Evolutionary conservation across 2,888 invertebrate genomes (phyloP).

Genomic region (Melanotus villosus): DNA sequence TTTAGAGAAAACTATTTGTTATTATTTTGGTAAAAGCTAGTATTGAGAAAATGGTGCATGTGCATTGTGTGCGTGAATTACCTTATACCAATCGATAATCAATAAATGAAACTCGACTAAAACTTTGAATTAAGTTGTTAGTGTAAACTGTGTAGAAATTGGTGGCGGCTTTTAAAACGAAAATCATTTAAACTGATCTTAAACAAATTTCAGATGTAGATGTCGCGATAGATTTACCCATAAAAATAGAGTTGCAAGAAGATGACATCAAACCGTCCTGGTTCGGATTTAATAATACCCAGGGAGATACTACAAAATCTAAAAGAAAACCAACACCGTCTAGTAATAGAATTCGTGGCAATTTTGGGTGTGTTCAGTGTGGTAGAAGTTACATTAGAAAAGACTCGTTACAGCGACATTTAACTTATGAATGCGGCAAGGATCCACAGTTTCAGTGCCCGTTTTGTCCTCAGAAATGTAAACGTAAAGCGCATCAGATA

Average conservation of each 20-base stretch:
- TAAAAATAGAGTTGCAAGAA: conserved; percentile 62
- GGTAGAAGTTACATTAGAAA: conserved; percentile 17
- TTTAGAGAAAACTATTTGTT: too few relatives aligned
- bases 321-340: conserved; percentile 61
- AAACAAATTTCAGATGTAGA: conserved; percentile 34
- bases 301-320: conserved; percentile 6
- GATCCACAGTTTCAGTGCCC: conserved; percentile 76
- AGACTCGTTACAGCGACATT: conserved; percentile 53
- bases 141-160: neutral
- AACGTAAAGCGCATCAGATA: conserved; percentile 56
- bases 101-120: too few relatives aligned
- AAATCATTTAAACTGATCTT: neutral
- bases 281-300: conserved; percentile 34
- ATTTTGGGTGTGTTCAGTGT: conserved; percentile 57
- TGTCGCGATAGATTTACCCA: conserved; percentile 54
- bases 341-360: conserved; percentile 68
- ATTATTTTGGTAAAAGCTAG: too few relatives aligned
- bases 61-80: too few relatives aligned
- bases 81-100: too few relatives aligned
- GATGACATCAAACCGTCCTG: conserved; percentile 48
- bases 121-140: neutral
- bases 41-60: too few relatives aligned
- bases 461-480: conserved; percentile 76
- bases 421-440: conserved; percentile 75
- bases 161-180: conserved; percentile 20